Evolutionary conservation across 2,888 invertebrate species (phyloP), one percentile per base, ranked within the genome.

Genomic region (Desoria tigrina): DNA sequence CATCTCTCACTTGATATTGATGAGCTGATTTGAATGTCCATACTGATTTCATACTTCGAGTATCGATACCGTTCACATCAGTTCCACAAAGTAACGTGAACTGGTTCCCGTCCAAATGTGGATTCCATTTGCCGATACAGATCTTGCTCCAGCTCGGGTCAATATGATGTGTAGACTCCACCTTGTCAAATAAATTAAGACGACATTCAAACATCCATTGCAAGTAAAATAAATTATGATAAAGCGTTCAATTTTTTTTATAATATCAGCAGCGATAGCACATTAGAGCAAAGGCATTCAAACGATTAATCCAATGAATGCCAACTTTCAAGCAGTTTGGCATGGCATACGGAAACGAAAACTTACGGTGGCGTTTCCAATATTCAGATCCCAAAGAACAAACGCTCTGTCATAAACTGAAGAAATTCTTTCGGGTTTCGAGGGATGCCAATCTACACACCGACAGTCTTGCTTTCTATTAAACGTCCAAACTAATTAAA

Each of bases 21-120:
- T 98, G 97, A 2, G 93, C 92, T 72, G 87, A 73, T 32, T 92
- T 90, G 74, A 98, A 89, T 73, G 83, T 84, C 90, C 93, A 95
- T 0, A 88, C 87, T 76, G 88, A 87, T 75, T 88, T 84, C 79
- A 86, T 84, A 63, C 85, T 83, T 53, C 96, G 83, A 0, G 94
- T 85, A 81, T 98, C 97, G 83, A 90, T 95, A 1, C 94, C 91
- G 71, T 89, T 86, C 63, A 98, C 84, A 78, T 88, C 87, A 69
- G 89, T 89, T 74, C 95, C 95, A 79, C 92, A 89, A 7, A 94
- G 84, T 0, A 94, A 89, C 24, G 92, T 90, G 78, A 98, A 87
- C 81, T 92, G 90, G 68, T 87, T 86, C 75, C 89, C 88, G 75
- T 89, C 90, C 79, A 94, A 93, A 78, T 97, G 95, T 11, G 96